Percentiles rank a stretch among this genome's conserved stretches.
Evolutionary conservation across 2,888 invertebrate genomes (phyloP).

Genomic region (Aethes cnicana): DNA sequence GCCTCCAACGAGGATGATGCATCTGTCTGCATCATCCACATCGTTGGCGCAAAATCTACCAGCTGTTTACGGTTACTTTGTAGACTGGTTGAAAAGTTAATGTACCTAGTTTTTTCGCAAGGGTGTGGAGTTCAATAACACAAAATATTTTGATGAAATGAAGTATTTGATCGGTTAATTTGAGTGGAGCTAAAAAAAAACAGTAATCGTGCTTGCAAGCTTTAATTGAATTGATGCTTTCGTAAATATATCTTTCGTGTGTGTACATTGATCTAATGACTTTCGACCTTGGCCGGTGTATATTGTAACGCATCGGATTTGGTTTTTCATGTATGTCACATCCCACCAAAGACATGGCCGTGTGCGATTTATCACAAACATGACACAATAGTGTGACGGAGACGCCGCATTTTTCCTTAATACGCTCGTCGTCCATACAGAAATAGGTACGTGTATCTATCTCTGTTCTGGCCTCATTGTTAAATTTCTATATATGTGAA

Average conservation of each 20-base stretch:
- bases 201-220: too few relatives aligned
- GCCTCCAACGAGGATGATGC: background rate
- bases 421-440: constrained; percentile 19
- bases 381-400: constrained; percentile 29
- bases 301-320: constrained; percentile 30
- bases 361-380: constrained; percentile 30
- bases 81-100: constrained; percentile 1
- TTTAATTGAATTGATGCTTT: too few relatives aligned
- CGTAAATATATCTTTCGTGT: constrained; percentile 5
- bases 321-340: constrained; percentile 30
- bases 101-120: too few relatives aligned
- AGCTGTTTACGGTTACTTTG: background rate
- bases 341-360: constrained; percentile 28
- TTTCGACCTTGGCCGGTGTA: constrained; percentile 18
- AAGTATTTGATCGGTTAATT: too few relatives aligned
- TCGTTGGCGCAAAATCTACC: background rate
- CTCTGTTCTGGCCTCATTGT: constrained; percentile 14
- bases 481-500: constrained; percentile 4
- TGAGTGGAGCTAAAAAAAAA: too few relatives aligned
- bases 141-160: too few relatives aligned
- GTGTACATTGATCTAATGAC: constrained; percentile 12
- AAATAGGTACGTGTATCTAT: constrained; percentile 18
- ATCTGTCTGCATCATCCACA: background rate
- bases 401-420: constrained; percentile 29
- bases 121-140: too few relatives aligned